Conservation (phyloP, 2,113 vertebrate genomes). For the Phyllostomus hastatus region DNA sequence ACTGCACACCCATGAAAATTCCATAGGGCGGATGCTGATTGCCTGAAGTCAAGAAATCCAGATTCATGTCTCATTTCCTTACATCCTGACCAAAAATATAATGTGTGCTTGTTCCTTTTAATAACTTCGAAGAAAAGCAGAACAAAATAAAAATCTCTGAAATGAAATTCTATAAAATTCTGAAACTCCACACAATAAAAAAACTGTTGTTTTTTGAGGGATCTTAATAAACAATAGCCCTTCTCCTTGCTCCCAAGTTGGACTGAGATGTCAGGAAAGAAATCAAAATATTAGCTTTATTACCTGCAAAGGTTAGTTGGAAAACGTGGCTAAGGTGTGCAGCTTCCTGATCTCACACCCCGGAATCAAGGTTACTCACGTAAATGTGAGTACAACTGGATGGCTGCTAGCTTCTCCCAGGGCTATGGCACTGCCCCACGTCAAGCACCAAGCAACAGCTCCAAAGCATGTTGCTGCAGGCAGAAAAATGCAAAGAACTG, state of each 20-base stretch:
- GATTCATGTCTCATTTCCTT: not conserved
- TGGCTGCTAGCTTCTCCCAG: not conserved
- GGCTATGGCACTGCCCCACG: not conserved
- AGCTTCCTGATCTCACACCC: not conserved
- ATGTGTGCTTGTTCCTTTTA: not conserved
- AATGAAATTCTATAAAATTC: not conserved
- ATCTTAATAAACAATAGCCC: not conserved
- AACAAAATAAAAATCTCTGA: slow-evolving; percentile 7
- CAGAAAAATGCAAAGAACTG: not conserved
- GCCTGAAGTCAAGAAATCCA: not conserved
- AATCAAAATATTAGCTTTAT: slow-evolving; percentile 30
- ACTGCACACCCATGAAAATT: not conserved
- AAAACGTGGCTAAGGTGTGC: not conserved
- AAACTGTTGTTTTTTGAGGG: not conserved
- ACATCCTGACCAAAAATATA: not conserved
- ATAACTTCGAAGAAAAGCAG: slow-evolving; percentile 10
- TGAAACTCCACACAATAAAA: not conserved
- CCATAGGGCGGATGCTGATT: not conserved
- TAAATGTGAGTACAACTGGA: not conserved
- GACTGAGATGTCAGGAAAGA: not conserved
- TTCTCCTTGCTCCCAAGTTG: not conserved
- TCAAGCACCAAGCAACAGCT: not conserved
- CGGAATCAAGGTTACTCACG: not conserved
- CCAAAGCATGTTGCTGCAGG: not conserved
- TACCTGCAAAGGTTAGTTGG: not conserved